phyloP scores from a whole-genome alignment of 1,140 invertebrate species.

The Ridgeia piscesae region DNA sequence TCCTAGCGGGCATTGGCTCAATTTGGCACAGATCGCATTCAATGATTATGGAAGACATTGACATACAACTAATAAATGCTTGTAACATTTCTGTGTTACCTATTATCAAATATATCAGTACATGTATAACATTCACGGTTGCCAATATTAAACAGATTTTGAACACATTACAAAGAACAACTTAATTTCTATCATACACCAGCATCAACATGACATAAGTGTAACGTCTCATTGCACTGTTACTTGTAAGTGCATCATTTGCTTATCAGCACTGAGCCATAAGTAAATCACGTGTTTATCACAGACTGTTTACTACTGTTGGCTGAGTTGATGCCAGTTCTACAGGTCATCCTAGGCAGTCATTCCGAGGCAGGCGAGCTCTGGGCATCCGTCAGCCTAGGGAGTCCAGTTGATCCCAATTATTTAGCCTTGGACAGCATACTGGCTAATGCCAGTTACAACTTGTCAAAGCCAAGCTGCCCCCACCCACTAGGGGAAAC shows the following conservation, averaged over 20 bases:
- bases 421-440: not conserved
- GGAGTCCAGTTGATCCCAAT: not conserved
- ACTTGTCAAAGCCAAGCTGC: not conserved
- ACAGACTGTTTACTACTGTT: not conserved
- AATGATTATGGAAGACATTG: not conserved
- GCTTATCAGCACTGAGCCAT: not conserved
- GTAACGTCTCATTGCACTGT: no score
- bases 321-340: not conserved
- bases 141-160: no score
- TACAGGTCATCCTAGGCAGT: not conserved
- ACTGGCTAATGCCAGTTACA: not conserved
- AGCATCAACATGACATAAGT: not conserved
- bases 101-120: no score
- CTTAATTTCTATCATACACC: not conserved
- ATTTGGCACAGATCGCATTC: not conserved
- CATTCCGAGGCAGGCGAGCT: not conserved
- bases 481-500: no score
- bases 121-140: no score
- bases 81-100: not conserved
- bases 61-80: not conserved
- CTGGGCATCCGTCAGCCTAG: not conserved
- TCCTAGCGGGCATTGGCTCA: not conserved
- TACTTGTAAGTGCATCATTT: not conserved
- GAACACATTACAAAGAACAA: no score
- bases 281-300: not conserved